Evolutionary conservation across 2,888 invertebrate genomes (phyloP), one percentile per base, ranked within the genome.

Genomic region (Eristalis tenax): DNA sequence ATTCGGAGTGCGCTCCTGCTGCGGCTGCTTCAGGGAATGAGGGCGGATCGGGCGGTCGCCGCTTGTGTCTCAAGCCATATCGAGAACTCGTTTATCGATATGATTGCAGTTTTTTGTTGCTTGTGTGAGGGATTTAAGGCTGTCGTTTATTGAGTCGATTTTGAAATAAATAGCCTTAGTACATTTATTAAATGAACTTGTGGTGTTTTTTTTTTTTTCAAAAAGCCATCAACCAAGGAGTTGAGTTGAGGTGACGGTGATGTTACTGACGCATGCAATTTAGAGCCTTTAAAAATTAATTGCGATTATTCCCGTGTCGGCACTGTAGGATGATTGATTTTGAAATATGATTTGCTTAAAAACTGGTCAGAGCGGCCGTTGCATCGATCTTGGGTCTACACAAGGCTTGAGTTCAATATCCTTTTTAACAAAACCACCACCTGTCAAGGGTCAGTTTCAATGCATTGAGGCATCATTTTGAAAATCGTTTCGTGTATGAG

Each of bases 61-160:
- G 50, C 18, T 18, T 18, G 50, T 50, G 18, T 50, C 18, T n/a
- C 50, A 50, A 50, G 18, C 50, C 50, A 50, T 50, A 18, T 50
- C 18, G 50, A 18, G 50, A 76, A 76, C 76, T 76, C n/a, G 76
- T 76, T 76, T 76, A 61, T 32, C 35, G 61, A 26, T 66, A 15
- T 18, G 50, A 50, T 50, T 50, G 50, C 8, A 18, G 8, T 8
- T 6, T 15, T 26, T n/a, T n/a, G n/a, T 15, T 63, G 15, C 8
- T n/a, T 43, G 23, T 40, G 71, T 59, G 75, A 66, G 75, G 75
- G 75, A 13, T 75, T 57, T 57, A 59, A 57, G 50, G 64, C 64
- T 74, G 15, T 26, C 56, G 56, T 65, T 75, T 75, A 38, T 35
- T 56, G 50, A 57, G 64, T 65, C n/a, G 13, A 65, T 40, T 28